Base-by-base conservation (phyloP, 1,140 invertebrate genomes). In the Drosophila burlai region DNA sequence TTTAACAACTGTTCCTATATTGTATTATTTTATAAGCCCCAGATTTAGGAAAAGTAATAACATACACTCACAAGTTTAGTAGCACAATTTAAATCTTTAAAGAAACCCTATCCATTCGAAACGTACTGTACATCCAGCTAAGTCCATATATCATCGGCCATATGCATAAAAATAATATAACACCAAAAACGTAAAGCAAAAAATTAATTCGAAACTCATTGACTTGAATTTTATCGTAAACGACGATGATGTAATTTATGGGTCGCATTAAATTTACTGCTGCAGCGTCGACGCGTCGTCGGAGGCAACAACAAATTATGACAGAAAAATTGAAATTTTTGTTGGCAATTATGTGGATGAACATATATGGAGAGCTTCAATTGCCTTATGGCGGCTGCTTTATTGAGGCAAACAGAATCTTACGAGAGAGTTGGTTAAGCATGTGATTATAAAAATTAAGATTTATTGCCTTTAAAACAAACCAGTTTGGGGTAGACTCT, bases 221-320 rank as follows among this genome's bases (percentile, higher is more conserved):
- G 71, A 73, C 71, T 63, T 57, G 26, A 36, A 54, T 69, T 66
- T 74, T 55, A 49, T 59, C 74, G 68, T 68, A 72, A 81, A 74
- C 64, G 84, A 90, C 64, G 84, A 89, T 89, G 84, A 89, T 90
- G 84, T 90, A 90, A 89, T 89, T 89, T 89, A 89, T 81, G 85
- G 66, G 50, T 65, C 52, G 73, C 83, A 80, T 90, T 89, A 85
- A 89, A 89, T 90, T 90, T 83, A 86, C 84, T 85, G 65, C 62
- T 49, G 40, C 66, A 46, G 47, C 68, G 40, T 58, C 43, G 42
- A 68, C 47, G 47, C 47, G 8, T 29, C 47, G 46, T 61, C 49
- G 38, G 59, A 78, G 64, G 52, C 65, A 62, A 71, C 40, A 47
- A 24, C 58, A 67, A 66, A 76, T 52, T 66, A 71, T 72, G 66